Base-by-base conservation (phyloP, 2,888 invertebrate genomes). In the Drosophila affinis region DNA sequence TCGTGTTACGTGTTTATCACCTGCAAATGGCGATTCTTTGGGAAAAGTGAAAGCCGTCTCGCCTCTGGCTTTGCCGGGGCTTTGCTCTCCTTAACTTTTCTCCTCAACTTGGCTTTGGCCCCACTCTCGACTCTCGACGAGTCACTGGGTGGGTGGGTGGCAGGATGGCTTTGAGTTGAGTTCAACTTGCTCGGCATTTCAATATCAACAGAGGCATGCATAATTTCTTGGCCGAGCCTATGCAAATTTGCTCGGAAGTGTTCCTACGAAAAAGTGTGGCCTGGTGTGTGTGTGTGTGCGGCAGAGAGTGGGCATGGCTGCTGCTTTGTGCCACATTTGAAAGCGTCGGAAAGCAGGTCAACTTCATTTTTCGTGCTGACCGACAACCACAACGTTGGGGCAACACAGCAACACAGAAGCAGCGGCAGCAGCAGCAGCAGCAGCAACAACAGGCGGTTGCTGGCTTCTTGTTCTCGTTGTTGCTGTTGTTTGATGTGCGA, bases 301-400 rank as follows among this genome's bases (percentile, higher is more conserved):
- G 39, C 14, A 39, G 14, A 12, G 34, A 34, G 34, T 12, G 34
- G 34, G 39, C 39, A 7, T 39, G 39, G 39, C 39, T 39, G 39
- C 60, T 71, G 39, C 60, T 71, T 52, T 89, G 88, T 74, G 64
- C 87, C 74, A 78, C 72, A 80, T 88, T 78, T 70, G 51, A 71
- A 65, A 61, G 73, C 62, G 73, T 60, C 65, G 21, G 34, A 79
- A 88, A 88, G 77, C 85, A 82, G 88, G 89, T 89, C 88, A 88
- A 88, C 87, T 88, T 82, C 80, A 88, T 89, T 89, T 89, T 73
- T 85, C 72, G 79, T 87, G 72, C 74, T 85, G 85, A 86, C 88
- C 88, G 83, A 75, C 75, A 78, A 62, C 73, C 65, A 63, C 73
- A 78, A 65, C 39, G 39, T 14, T 39, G 39, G 39, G 39, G n/a